These are phyloP conservation scores for Cylindroiulus punctatus DNA, from an alignment of 2,888 invertebrate species.

Conservation along the genomic window DNA sequence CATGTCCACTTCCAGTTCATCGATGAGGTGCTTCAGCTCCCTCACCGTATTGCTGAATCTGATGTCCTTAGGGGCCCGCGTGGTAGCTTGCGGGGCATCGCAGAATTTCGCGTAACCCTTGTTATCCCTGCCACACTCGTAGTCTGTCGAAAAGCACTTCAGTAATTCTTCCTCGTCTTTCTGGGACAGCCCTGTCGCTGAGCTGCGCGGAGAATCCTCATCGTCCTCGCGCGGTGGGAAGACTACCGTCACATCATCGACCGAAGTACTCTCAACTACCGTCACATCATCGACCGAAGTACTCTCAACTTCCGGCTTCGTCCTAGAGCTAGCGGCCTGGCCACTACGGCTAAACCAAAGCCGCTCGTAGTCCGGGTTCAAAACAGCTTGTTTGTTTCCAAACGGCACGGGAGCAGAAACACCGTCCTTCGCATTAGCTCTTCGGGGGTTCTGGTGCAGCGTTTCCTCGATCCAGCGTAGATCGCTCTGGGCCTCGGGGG, in stretches of 20 bases:
- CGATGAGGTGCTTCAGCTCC: conserved; percentile 49
- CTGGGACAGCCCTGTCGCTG: background rate
- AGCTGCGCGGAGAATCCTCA: conserved; percentile 8
- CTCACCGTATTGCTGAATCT: conserved; percentile 52
- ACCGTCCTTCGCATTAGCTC: conserved; percentile 17
- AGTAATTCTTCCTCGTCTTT: conserved; percentile 6
- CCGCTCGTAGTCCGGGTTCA: conserved; percentile 51
- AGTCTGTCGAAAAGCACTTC: background rate
- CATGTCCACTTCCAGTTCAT: conserved; percentile 52
- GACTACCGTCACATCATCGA: conserved; percentile 4
- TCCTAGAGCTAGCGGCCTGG: background rate
- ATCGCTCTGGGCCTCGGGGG: conserved; percentile 51
- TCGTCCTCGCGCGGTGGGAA: conserved; percentile 46
- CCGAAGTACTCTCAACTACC: background rate
- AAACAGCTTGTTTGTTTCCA: background rate
- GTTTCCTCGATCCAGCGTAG: conserved; percentile 54
- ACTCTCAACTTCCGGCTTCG: background rate
- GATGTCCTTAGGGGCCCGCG: conserved; percentile 11
- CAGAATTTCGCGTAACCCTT: background rate
- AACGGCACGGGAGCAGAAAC: background rate
- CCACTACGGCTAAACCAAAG: conserved; percentile 54
- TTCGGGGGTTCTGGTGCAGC: conserved; percentile 53
- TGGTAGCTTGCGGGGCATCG: background rate
- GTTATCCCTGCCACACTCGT: background rate
- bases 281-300: background rate